Base-by-base conservation (phyloP, 2,113 vertebrate species). In the Sebastes fasciatus region DNA sequence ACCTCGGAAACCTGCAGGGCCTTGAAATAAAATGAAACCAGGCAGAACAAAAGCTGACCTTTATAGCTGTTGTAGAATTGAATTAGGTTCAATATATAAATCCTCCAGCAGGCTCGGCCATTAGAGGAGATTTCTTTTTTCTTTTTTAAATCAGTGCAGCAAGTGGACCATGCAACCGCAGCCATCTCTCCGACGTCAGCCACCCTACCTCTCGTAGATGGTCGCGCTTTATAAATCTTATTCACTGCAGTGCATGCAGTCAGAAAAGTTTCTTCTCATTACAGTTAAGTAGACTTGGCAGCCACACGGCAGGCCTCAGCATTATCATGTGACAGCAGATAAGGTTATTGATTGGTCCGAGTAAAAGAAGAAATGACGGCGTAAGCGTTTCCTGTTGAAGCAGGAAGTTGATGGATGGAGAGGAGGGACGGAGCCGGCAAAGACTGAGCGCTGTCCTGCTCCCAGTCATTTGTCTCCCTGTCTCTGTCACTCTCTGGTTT, bases 341-440 rank as follows among this genome's bases (percentile, higher is more conserved):
- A 57, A 81, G 52, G 48, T 57, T 78, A 88, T 84, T 74, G 84
- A 92, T 74, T 86, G 54, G 80, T 68, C 16, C 0, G 1, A 80
- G 73, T 62, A 62, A 78, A 86, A 86, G 79, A 46, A 51, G 77
- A 86, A 82, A 54, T 55, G 58, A n/a, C 14, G 6, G 69, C 13
- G 68, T 80, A 81, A 87, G 87, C 63, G 19, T 89, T 88, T 92
- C 70, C 58, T 64, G 82, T 69, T 26, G 57, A 62, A 75, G 86
- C 86, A 86, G 81, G 90, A 86, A 85, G 83, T 78, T 89, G 88
- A 91, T 86, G 72, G 76, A 92, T 85, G 79, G 64, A 51, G 69
- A 57, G 54, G 65, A 61, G 61, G 45, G 65, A 48, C 1, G 46
- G 34, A 60, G 68, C 55, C 5, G 80, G 74, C 79, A 78, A 80